Evolutionary conservation across 1,140 invertebrate species (phyloP), one percentile per base, ranked within the genome.

Genomic region (Arctopsyche grandis): DNA sequence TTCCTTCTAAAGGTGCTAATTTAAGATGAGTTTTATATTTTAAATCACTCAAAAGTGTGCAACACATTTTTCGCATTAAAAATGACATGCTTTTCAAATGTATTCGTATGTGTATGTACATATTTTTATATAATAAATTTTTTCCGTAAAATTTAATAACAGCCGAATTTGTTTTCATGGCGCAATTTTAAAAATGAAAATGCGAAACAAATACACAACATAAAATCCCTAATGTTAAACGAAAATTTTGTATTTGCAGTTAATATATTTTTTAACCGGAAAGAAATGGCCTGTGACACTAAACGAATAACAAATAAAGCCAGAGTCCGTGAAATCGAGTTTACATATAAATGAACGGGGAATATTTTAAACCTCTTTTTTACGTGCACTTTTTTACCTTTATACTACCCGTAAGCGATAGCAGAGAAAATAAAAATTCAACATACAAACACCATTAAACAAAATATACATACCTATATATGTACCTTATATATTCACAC

Each of bases 321-420:
- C 44, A 60, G 44, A 46, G 69, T 69, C 74, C 69, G 69, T 69
- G 79, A 80, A 77, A 80, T 80, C 79, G 66, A 75, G 75, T 80
- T 80, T 77, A 77, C 75, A 80, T 73, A 80, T 71, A 80, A 80
- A 80, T 80, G 79, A 58, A 80, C 66, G 63, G 66, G 21, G 66
- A 80, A 80, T 77, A 77, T 77, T 76, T 80, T 77, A 77, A 76
- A 48, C 29, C 56, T 22, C 60, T 60, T 80, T 80, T 77, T 52
- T 52, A 52, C 48, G 48, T 52, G 12, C 16, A 52, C 48, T 52
- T 60, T 60, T 60, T 60, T 1, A 19, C 56, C 56, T 19, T 19
- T 38, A 38, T 38, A 16, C 21, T 60, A 16, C 56, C 9, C 14
- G 56, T 9, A 21, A 60, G 16, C 56, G 56, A 60, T 60, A 19